These are phyloP conservation scores for Drosophila fungiperda DNA, from an alignment of 2,888 invertebrate species.

Conservation along the genomic window DNA sequence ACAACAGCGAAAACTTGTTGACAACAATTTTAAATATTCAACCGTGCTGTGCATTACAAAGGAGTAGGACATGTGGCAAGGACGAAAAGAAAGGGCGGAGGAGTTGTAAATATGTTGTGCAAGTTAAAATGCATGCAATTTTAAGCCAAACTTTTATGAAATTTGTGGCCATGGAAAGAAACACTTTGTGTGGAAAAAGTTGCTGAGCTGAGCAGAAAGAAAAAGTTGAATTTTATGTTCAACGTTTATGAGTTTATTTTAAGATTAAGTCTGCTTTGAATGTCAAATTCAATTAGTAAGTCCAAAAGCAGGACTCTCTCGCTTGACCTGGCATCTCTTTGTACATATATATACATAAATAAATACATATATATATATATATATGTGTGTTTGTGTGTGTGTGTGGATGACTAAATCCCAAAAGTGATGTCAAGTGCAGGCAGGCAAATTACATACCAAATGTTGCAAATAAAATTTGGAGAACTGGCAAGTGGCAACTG, in stretches of 20 bases:
- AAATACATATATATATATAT: not conserved
- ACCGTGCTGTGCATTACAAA: not conserved
- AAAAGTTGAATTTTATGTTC: conserved; percentile 11
- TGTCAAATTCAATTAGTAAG: conserved; percentile 35
- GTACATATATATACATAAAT: not conserved
- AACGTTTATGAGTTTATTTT: conserved; percentile 31
- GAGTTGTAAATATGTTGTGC: not conserved
- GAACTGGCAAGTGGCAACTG: conserved; percentile 1
- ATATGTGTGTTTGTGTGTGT: not conserved
- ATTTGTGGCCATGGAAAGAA: not conserved
- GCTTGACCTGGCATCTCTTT: conserved; percentile 10
- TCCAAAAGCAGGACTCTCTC: not conserved
- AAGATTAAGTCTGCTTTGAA: conserved; percentile 20
- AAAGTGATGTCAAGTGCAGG: conserved; percentile 5
- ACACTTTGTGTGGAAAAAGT: not conserved
- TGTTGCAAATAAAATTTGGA: conserved; percentile 42
- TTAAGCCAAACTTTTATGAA: not conserved
- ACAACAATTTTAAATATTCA: conserved; percentile 26
- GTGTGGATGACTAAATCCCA: not conserved
- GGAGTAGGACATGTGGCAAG: not conserved
- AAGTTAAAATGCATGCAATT: not conserved
- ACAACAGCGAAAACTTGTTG: conserved; percentile 8
- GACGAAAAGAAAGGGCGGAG: not conserved
- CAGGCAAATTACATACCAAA: conserved; percentile 41
- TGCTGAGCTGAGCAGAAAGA: not conserved